Evolutionary conservation across 92 coral and sea anemone species (phyloP), one percentile per base, ranked within the genome.

Genomic region (Porites lobata): DNA sequence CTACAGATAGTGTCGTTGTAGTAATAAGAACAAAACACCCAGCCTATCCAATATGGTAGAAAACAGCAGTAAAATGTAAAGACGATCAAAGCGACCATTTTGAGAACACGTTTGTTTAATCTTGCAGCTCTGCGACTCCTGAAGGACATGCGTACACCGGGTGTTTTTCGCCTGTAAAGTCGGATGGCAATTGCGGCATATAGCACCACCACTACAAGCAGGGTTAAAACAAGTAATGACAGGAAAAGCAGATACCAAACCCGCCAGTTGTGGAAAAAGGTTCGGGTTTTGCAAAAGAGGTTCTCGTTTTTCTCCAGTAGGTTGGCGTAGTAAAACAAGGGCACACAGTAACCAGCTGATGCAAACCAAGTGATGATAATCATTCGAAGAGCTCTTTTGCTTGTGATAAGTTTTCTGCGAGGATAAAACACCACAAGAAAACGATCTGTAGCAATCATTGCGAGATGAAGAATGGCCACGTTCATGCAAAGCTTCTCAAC

Each of bases 1-100:
- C 89, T 80, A 59, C 94, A 92, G 21, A 92, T 72, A 1, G 80
- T 1, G 38, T 79, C 88, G 50, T 65, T 88, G 6, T 21, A 72
- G 61, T 88, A 80, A 29, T 88, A 92, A 1, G 94, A 92, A 74
- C 94, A 92, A 66, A 92, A 92, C 12, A 92, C 87, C 94, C 94
- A 92, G 2, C 94, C 94, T 12, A 92, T 64, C 94, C 94, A 92
- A 58, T 92, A 92, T 1, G 94, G 94, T 2, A 92, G 87, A 80
- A 92, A 88, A 38, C 94, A 92, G 11, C 86, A 69, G 53, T 92
- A 92, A 19, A 79, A 92, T 1, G 87, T 87, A 26, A 84, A 26
- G 0, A 92, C 84, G 1, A 92, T 92, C 69, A 80, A 81, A 9
- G 94, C 94, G 14, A 92, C 94, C 94, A 92, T 92, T 72, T 92